These are phyloP conservation scores for Rhodeus uyekii DNA, from an alignment of 2,797 vertebrate genomes.

Conservation along the genomic window DNA sequence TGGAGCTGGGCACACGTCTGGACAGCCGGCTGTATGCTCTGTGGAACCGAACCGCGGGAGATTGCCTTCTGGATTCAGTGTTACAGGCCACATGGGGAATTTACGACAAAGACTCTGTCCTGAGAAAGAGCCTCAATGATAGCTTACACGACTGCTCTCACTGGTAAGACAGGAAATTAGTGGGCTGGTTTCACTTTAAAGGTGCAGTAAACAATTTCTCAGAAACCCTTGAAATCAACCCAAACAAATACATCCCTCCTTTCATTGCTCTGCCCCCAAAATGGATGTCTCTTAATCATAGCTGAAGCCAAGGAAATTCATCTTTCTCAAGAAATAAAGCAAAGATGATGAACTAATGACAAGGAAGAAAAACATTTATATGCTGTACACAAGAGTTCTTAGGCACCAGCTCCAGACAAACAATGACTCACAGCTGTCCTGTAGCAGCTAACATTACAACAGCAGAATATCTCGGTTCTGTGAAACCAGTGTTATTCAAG, in stretches of 20 bases:
- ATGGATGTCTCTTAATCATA: not conserved
- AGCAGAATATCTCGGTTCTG: too few relatives aligned
- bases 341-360: too few relatives aligned
- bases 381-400: too few relatives aligned
- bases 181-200: not conserved
- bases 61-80: conserved; percentile 96
- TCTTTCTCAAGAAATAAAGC: too few relatives aligned
- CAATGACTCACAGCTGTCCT: too few relatives aligned
- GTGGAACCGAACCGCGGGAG: conserved; percentile 97
- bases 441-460: too few relatives aligned
- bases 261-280: not conserved
- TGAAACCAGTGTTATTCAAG: too few relatives aligned
- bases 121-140: conserved; percentile 95
- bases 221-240: not conserved
- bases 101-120: conserved; percentile 97
- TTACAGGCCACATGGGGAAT: conserved; percentile 99
- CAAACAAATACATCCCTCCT: not conserved
- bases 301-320: not conserved
- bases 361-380: too few relatives aligned
- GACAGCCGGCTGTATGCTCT: conserved; percentile 96
- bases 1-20: conserved; percentile 92
- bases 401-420: too few relatives aligned
- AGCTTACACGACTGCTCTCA: conserved; percentile 98
- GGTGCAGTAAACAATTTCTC: not conserved
- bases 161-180: conserved; percentile 79